Base-by-base conservation (phyloP, 2,888 invertebrate species). In the Cyclophora punctaria region DNA sequence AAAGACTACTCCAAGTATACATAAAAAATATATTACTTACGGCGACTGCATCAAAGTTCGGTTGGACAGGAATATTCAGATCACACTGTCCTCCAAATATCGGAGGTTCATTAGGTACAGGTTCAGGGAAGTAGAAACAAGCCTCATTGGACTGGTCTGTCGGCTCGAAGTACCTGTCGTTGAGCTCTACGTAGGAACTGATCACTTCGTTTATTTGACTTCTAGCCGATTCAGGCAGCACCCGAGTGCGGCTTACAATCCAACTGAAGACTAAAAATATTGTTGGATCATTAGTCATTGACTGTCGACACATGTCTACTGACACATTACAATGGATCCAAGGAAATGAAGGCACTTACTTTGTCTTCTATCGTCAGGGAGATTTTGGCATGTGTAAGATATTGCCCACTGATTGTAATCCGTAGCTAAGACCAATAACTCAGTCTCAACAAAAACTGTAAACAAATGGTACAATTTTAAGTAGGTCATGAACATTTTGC, bases 391-490 rank as follows among this genome's bases (percentile, higher is more conserved):
- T 7, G 90, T 89, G 83, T 92, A 93, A 0, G 92, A 90, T 0
- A 93, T 84, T 0, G 92, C 89, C 61, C 90, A 93, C 55, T 78
- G 86, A 0, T 73, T 73, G 65, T 93, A 94, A 68, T 94, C 93
- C 0, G 93, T 93, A 3, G 87, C 91, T 5, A 93, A 61, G 34
- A 94, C 74, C 90, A 90, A 91, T 4, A 85, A 55, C 2, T 77
- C 67, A 20, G 68, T 64, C 41, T 61, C 51, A 1, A 51, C 59
- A 20, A 55, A 51, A 4, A 50, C 78, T 78, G 69, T 3, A 66
- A 70, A 53, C 55, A 55, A 59, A 53, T 35, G 20, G 20, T 20
- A 20, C 20, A 20, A 20, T 20, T 20, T 20, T 20, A 20, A 20
- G 20, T 20, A 20, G 20, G 20, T 20, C 20, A 20, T 20, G 20